phyloP scores from a whole-genome alignment of 2,888 invertebrate genomes.

The Meganola albula region DNA sequence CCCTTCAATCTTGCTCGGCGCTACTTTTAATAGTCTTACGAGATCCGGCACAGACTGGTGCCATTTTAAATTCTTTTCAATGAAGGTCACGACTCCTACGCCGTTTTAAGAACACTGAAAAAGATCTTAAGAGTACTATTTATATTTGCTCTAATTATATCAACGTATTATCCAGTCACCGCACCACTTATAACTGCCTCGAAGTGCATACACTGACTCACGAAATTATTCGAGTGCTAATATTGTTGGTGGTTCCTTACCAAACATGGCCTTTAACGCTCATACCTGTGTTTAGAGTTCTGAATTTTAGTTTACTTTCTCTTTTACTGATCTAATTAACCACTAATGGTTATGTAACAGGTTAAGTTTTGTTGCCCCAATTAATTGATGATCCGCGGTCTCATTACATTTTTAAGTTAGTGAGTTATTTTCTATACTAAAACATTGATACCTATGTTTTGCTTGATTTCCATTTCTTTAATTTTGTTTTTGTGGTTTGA shows the following conservation, averaged over 20 bases:
- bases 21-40: conserved; percentile 38
- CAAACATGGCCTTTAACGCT: no score
- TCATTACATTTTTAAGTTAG: conserved; percentile 3
- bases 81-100: conserved; percentile 65
- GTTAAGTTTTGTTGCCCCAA: conserved; percentile 15
- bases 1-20: conserved; percentile 39
- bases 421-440: neutral
- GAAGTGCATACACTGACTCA: conserved; percentile 45
- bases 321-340: no score
- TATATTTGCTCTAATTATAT: conserved; percentile 62
- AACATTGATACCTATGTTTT: conserved; percentile 7
- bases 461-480: neutral
- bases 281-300: no score
- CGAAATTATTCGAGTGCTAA: no score
- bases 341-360: no score
- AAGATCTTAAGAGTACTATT: conserved; percentile 54
- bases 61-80: conserved; percentile 47
- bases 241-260: conserved; percentile 9
- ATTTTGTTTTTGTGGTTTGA: conserved; percentile 4
- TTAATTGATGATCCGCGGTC: conserved; percentile 42
- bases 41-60: conserved; percentile 45
- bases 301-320: no score
- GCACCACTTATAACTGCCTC: conserved; percentile 47
- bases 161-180: conserved; percentile 42
- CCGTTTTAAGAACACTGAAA: conserved; percentile 36